Evolutionary conservation across 2,888 invertebrate genomes (phyloP), one percentile per base, ranked within the genome.

Genomic region (Ochropleura leucogaster): DNA sequence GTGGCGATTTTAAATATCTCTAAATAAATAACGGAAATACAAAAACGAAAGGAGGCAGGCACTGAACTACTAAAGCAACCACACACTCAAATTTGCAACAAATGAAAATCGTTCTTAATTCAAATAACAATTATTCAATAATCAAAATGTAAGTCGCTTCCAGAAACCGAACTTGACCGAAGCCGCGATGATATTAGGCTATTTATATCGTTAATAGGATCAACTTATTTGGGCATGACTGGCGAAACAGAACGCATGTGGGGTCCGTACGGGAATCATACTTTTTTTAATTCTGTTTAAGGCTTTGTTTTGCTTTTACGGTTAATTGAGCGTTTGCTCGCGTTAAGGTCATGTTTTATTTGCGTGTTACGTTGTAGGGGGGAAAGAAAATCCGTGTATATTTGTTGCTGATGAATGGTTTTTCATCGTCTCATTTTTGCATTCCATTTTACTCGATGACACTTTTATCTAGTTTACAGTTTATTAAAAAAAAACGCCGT

Each of bases 171-270:
- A 46, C 1, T 59, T 18, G 68, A 53, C 74, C 57, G 70, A 79
- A 69, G 16, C 89, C 82, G 72, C 83, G 90, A 92, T 92, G 86
- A 87, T 92, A 94, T 93, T 71, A 49, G 67, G 78, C 90, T 90
- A 92, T 92, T 92, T 92, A 90, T 94, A 94, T 93, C 94, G 91
- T 91, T 94, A 94, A 95, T 94, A 93, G 92, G 90, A 93, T 94
- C 93, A 90, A 89, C 94, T 94, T 93, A 94, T 93, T 95, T 93
- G 94, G 90, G 89, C 92, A 92, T 95, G 95, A 95, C 95, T 94
- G 89, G 95, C 93, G 79, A 88, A 90, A 91, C 88, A 74, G 70
- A 78, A 89, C 87, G 90, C 92, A 94, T 94, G 94, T 95, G 95
- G 91, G 95, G 95, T 95, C 95, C 76, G 85, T 67, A 82, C 84